phyloP scores from a whole-genome alignment of 92 coral and sea anemone genomes.

The Zoanthus solanderi region DNA sequence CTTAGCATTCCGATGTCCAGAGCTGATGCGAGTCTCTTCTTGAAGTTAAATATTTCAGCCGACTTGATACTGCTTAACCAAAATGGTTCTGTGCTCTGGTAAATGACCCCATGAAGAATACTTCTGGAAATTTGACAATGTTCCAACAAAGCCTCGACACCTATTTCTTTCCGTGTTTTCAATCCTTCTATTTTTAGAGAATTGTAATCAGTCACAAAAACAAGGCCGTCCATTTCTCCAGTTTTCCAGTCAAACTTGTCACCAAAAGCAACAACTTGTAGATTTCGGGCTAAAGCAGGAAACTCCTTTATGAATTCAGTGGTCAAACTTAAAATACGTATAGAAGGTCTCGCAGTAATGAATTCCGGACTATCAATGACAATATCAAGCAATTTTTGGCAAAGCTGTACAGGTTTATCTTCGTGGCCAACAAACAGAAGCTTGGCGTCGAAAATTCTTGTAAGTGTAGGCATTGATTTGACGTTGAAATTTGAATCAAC shows the following conservation, averaged over 20 bases:
- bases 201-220: constrained; percentile 80
- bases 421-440: constrained; percentile 77
- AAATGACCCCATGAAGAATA: constrained; percentile 70
- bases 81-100: constrained; percentile 73
- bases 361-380: constrained; percentile 69
- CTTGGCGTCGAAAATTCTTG: constrained; percentile 76
- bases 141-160: constrained; percentile 72
- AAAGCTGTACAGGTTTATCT: constrained; percentile 73
- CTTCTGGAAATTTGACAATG: constrained; percentile 60
- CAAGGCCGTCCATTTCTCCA: constrained; percentile 72
- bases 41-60: constrained; percentile 85
- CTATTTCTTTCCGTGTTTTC: constrained; percentile 66
- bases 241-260: constrained; percentile 80
- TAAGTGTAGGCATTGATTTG: constrained; percentile 27
- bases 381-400: constrained; percentile 72
- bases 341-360: constrained; percentile 70
- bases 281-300: constrained; percentile 63
- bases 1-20: constrained; percentile 57
- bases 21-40: constrained; percentile 74
- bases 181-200: constrained; percentile 70
- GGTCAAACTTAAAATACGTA: constrained; percentile 75
- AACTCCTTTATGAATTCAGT: constrained; percentile 71
- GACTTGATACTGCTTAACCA: constrained; percentile 79
- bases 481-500: constrained; percentile 28
- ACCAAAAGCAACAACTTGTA: constrained; percentile 82